Conservation (phyloP, 1,140 invertebrate species). For the Dreissena rostriformis region DNA sequence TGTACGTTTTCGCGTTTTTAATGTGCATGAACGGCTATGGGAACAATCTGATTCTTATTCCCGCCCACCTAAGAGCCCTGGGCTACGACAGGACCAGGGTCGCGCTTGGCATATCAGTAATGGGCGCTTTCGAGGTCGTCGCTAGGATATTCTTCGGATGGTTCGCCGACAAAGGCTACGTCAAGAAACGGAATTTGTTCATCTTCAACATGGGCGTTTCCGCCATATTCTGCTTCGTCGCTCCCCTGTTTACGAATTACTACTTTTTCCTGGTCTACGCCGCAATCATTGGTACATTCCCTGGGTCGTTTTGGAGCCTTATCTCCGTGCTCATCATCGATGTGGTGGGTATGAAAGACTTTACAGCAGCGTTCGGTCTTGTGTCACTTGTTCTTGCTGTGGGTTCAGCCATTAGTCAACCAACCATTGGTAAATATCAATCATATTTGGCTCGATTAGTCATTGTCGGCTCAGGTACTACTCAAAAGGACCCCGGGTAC, state of each 20-base stretch:
- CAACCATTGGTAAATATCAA: conserved; percentile 23
- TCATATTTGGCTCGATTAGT: too few species aligned
- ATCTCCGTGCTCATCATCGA: conserved; percentile 34
- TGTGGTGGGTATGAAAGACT: conserved; percentile 38
- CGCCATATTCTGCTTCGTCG: conserved; percentile 10
- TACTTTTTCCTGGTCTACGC: conserved; percentile 23
- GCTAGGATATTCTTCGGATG: conserved; percentile 41
- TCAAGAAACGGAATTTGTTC: conserved; percentile 36
- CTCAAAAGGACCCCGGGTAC: too few species aligned
- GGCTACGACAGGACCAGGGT: conserved; percentile 24
- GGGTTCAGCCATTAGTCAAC: conserved; percentile 31
- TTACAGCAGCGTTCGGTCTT: conserved; percentile 34
- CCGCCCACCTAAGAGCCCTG: conserved; percentile 31
- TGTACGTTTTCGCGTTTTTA: conserved; percentile 34
- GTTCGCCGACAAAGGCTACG: conserved; percentile 26
- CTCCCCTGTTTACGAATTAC: conserved; percentile 38
- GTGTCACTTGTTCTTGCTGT: conserved; percentile 30
- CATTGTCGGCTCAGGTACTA: too few species aligned
- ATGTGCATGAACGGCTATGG: conserved; percentile 46
- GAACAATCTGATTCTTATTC: conserved; percentile 43
- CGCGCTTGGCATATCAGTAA: conserved; percentile 24
- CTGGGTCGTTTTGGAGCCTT: conserved; percentile 43
- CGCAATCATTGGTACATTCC: conserved; percentile 31
- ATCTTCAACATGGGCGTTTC: conserved; percentile 28
- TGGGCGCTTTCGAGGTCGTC: conserved; percentile 35